A percentile compares a stretch with the other conserved stretches of the same genome.
These are phyloP conservation scores for Decapterus maruadsi DNA, from an alignment of 2,797 vertebrate species.

Conservation along the genomic window DNA sequence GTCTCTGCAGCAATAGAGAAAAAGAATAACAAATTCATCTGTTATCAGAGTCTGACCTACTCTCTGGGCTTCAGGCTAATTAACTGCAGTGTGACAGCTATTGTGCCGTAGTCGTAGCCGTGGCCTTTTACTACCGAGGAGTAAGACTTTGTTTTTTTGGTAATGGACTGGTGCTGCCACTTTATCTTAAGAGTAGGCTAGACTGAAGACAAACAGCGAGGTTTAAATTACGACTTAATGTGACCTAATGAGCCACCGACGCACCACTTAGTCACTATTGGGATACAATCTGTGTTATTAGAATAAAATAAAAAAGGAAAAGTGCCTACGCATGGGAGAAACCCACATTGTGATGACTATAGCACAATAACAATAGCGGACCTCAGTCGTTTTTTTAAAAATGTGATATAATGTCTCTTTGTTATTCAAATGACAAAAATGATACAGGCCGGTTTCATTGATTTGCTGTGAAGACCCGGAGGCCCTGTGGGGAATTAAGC, in stretches of 20 bases:
- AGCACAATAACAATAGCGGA: conserved; percentile 14
- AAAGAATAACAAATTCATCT: conserved; percentile 68
- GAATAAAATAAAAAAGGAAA: too few relatives aligned
- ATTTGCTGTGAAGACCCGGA: conserved; percentile 55
- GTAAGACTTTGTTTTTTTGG: conserved; percentile 47
- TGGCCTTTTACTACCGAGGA: conserved; percentile 54
- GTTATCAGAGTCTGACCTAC: conserved; percentile 71
- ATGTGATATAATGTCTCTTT: conserved; percentile 40
- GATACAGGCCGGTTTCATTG: conserved; percentile 59
- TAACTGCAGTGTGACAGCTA: conserved; percentile 66
- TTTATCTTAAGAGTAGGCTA: conserved; percentile 45
- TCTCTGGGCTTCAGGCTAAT: conserved; percentile 69
- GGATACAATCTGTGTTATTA: conserved; percentile 16
- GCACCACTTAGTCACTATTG: conserved; percentile 13
- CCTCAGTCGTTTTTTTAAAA: not conserved
- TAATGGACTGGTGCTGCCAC: conserved; percentile 37
- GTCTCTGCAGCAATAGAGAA: conserved; percentile 55
- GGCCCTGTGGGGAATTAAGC: conserved; percentile 66
- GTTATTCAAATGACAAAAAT: conserved; percentile 51
- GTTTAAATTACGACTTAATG: conserved; percentile 22
- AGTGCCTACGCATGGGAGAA: conserved; percentile 19
- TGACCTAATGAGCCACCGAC: conserved; percentile 23
- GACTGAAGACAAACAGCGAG: conserved; percentile 52
- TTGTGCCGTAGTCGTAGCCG: conserved; percentile 46
- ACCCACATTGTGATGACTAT: conserved; percentile 26